Evolutionary conservation across 2,888 invertebrate species (phyloP), one percentile per base, ranked within the genome.

Genomic region (Cantharis flavilabris): DNA sequence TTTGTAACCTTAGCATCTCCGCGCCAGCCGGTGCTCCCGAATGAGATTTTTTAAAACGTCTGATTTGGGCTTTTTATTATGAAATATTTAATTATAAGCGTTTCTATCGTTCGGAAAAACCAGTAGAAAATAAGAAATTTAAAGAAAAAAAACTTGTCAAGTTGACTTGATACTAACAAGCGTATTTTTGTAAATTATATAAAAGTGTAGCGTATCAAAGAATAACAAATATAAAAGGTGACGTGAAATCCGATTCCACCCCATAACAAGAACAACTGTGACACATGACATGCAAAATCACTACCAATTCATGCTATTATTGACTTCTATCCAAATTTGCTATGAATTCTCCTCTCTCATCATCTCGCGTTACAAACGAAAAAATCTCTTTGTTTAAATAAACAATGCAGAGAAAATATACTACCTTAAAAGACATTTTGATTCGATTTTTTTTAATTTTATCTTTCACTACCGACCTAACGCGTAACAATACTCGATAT

Each of bases 271-370:
- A 80, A 74, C 78, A 78, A 78, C 78, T 80, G 80, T 80, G 80
- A 80, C 80, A 80, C 74, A 80, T 80, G 80, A 80, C 80, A 80
- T 80, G 80, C 80, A 80, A 80, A 80, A 80, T 80, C 80, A 80
- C 80, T 78, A 80, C 78, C 80, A 80, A 80, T 80, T 80, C 78
- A 78, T 76, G 77, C 80, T 75, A 76, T 78, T 80, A 80, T 78
- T 80, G 80, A 80, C 80, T 80, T 80, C 78, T 76, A 80, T 80
- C 78, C 78, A 78, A 78, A 80, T 78, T 80, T 75, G 73, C 76
- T 76, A 69, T 74, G 79, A 79, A 75, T 78, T 76, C 73, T 73
- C 75, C 73, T 75, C 75, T 76, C 76, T 75, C 69, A 71, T 49
- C 49, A 49, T 78, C 72, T 80, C 78, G 73, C 65, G 71, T 80